phyloP scores from a whole-genome alignment of 2,888 invertebrate species.

The Coelopa pilipes region DNA sequence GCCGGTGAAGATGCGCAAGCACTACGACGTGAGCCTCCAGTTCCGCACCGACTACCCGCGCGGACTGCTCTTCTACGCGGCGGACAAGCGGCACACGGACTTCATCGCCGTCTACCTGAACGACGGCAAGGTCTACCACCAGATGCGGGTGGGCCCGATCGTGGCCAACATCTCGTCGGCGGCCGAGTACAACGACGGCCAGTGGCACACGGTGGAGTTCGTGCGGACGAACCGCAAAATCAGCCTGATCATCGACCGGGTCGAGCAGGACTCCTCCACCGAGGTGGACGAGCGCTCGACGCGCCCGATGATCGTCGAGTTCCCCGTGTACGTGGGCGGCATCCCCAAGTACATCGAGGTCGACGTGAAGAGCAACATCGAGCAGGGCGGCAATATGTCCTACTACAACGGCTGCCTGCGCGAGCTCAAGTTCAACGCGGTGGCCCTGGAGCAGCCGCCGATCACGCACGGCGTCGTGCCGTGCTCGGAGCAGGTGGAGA shows the following conservation, averaged over 20 bases:
- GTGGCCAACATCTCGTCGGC: slow-evolving; percentile 68
- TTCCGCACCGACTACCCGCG: slow-evolving; percentile 78
- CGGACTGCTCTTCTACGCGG: slow-evolving; percentile 86
- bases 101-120: slow-evolving; percentile 81
- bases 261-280: slow-evolving; percentile 48
- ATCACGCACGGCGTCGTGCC: slow-evolving; percentile 75
- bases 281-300: slow-evolving; percentile 72
- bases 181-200: slow-evolving; percentile 75
- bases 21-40: slow-evolving; percentile 79
- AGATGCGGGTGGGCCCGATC: slow-evolving; percentile 73
- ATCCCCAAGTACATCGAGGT: slow-evolving; percentile 69
- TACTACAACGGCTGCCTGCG: slow-evolving; percentile 88
- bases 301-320: slow-evolving; percentile 71
- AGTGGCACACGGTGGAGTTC: slow-evolving; percentile 83
- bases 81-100: slow-evolving; percentile 73
- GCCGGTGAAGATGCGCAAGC: slow-evolving; percentile 72
- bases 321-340: slow-evolving; percentile 87
- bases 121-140: slow-evolving; percentile 78
- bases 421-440: slow-evolving; percentile 78
- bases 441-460: slow-evolving; percentile 72
- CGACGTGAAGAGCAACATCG: slow-evolving; percentile 64
- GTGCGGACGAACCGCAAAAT: slow-evolving; percentile 74
- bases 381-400: slow-evolving; percentile 57
- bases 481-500: slow-evolving; percentile 82
- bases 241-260: slow-evolving; percentile 62